Base-by-base conservation (phyloP, 1,140 invertebrate species). In the Dendrolimus punctatus region DNA sequence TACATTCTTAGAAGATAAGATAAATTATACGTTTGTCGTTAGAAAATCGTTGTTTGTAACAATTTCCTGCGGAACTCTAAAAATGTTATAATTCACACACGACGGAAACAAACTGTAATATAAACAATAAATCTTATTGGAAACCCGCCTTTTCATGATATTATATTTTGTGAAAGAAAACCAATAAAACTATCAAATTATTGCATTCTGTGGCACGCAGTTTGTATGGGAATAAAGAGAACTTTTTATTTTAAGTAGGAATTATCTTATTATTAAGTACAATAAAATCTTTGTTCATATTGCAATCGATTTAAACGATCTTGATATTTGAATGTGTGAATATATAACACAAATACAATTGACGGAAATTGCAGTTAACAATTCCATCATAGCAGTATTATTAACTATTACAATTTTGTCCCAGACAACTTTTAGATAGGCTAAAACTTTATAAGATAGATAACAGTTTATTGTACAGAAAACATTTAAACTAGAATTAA, bases 151-250 rank as follows among this genome's bases (percentile, higher is more conserved):
- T 66, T 70, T 70, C 71, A 68, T 74, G 69, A 68, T 81, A 80
- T 75, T 76, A 23, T 23, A 23, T 79, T 70, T 60, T 60, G 51
- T 51, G 45, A 45, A 59, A 61, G 71, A 63, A 70, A 67, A 59
- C 71, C 61, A 73, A 80, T 79, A 80, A 80, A 83, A 83, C 73
- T 78, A 78, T 80, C 71, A 83, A 75, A 80, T 79, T 75, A 80
- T 76, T 66, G 67, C 74, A 58, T 52, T 57, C 63, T 68, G 53
- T 62, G 64, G 68, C 66, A 47, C 71, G 59, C 67, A 66, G 51
- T 59, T 68, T 60, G 57, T 53, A 55, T 57, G 65, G 65, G 66
- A 73, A 73, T 69, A 78, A 71, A 61, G 70, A 67, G 50, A 53
- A 38, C 39, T 66, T 74, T 73, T 77, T 76, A 70, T 74, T 73